A percentile compares a stretch with the other conserved stretches of the same genome.
Evolutionary conservation across 1,140 invertebrate species (phyloP).

Genomic region (Aphaenogaster rudis): DNA sequence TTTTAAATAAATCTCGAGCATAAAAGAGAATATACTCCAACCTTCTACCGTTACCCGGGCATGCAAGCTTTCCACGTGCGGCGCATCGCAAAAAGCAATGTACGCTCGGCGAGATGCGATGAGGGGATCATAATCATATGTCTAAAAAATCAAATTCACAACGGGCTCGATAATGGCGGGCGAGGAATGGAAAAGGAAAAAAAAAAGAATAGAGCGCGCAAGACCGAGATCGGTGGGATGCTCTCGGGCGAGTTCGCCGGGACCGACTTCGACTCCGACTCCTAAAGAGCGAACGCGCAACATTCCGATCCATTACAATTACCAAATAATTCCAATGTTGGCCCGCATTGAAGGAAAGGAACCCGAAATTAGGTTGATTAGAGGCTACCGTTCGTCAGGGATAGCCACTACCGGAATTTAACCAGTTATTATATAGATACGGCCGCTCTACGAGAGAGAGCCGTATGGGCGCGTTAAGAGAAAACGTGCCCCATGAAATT

Average conservation of each 20-base stretch:
- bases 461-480: conserved; percentile 62
- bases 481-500: conserved; percentile 72
- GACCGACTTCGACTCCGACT: conserved; percentile 21
- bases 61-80: conserved; percentile 53
- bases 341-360: conserved; percentile 81
- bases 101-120: conserved; percentile 2
- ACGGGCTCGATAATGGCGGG: conserved; percentile 63
- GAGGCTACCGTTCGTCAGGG: conserved; percentile 86
- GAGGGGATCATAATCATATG: conserved; percentile 20
- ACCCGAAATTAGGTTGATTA: conserved; percentile 87
- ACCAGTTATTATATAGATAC: conserved; percentile 86
- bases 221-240: conserved; percentile 59
- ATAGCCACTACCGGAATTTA: conserved; percentile 87
- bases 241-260: conserved; percentile 1
- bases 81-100: conserved; percentile 2
- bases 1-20: not conserved
- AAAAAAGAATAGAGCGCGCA: conserved; percentile 59
- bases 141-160: conserved; percentile 62
- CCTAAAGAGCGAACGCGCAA: conserved; percentile 78
- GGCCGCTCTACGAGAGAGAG: conserved; percentile 63
- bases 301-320: conserved; percentile 87
- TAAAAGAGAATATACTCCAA: not conserved
- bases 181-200: conserved; percentile 44
- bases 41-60: conserved; percentile 14
- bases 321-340: conserved; percentile 86